Evolutionary conservation across 53 echinoderm and acorn worm species (phyloP).

Genomic region (Temnopleurus reevesii): DNA sequence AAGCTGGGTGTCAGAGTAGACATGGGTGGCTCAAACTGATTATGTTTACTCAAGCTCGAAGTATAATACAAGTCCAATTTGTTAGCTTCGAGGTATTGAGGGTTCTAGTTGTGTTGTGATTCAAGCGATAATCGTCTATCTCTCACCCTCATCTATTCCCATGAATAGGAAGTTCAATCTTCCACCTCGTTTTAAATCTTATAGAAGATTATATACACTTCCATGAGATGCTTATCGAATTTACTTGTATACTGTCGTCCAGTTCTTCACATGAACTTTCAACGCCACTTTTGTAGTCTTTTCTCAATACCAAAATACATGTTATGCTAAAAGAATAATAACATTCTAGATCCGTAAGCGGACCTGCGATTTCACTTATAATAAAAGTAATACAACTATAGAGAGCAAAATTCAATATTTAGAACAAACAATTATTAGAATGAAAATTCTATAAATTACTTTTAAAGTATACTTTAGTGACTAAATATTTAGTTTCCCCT

Average conservation of each 20-base stretch:
- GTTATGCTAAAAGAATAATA: no score
- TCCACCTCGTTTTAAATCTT: neutral
- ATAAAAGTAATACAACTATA: no score
- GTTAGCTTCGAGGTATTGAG: neutral
- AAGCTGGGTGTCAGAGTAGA: neutral
- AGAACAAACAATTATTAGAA: no score
- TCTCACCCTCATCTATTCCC: neutral
- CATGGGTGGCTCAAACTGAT: neutral
- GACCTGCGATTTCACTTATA: no score
- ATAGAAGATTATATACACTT: neutral
- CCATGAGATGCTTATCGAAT: neutral
- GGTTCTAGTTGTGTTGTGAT: neutral
- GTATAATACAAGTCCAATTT: conserved; percentile 26
- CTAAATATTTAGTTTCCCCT: no score
- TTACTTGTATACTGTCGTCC: neutral
- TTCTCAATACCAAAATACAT: no score
- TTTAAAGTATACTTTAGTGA: no score
- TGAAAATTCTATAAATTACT: no score
- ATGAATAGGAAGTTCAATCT: neutral
- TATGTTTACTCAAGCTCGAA: neutral
- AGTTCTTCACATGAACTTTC: neutral
- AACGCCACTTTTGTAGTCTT: no score
- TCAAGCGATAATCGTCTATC: neutral
- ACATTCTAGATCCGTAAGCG: no score
- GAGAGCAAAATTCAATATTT: no score